These are phyloP conservation scores for Pagrus major DNA, from an alignment of 2,113 vertebrate genomes.

Conservation along the genomic window DNA sequence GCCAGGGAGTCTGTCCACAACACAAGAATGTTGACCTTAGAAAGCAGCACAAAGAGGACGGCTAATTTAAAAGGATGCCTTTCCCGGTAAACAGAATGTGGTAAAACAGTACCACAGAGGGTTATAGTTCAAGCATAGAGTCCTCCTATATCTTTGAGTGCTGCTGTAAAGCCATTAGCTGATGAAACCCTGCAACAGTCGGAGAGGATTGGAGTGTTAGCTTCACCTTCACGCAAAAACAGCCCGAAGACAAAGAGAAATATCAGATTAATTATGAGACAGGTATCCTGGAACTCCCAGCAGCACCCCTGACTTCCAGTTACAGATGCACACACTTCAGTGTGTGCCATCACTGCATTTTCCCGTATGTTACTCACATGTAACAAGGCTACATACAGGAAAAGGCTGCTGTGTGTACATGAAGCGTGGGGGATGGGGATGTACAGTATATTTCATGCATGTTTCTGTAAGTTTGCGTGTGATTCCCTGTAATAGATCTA, in stretches of 20 bases:
- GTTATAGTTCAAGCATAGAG: slow-evolving; percentile 71
- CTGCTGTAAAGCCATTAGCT: slow-evolving; percentile 79
- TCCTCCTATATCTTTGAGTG: slow-evolving; percentile 69
- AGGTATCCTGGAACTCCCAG: slow-evolving; percentile 36
- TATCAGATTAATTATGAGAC: background rate
- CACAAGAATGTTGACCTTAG: slow-evolving; percentile 45
- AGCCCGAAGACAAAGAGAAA: background rate
- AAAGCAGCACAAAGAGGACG: slow-evolving; percentile 55
- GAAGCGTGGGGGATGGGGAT: slow-evolving; percentile 41
- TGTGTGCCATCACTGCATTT: slow-evolving; percentile 33
- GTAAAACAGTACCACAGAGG: slow-evolving; percentile 62
- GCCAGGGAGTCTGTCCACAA: slow-evolving; percentile 28
- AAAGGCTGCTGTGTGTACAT: slow-evolving; percentile 27
- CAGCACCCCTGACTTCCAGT: slow-evolving; percentile 57
- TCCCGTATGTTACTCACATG: slow-evolving; percentile 57
- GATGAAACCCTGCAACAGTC: slow-evolving; percentile 64
- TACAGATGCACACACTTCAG: slow-evolving; percentile 51
- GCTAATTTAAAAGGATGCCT: slow-evolving; percentile 65
- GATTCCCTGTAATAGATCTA: slow-evolving; percentile 51
- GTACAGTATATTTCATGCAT: slow-evolving; percentile 25
- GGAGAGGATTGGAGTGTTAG: slow-evolving; percentile 2
- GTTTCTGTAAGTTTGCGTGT: slow-evolving; percentile 36
- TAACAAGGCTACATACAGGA: slow-evolving; percentile 64
- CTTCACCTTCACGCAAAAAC: slow-evolving; percentile 10
- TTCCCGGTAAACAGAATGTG: slow-evolving; percentile 50